Base-by-base conservation (phyloP, 2,888 invertebrate species). In the Ptychoptera contaminata region DNA sequence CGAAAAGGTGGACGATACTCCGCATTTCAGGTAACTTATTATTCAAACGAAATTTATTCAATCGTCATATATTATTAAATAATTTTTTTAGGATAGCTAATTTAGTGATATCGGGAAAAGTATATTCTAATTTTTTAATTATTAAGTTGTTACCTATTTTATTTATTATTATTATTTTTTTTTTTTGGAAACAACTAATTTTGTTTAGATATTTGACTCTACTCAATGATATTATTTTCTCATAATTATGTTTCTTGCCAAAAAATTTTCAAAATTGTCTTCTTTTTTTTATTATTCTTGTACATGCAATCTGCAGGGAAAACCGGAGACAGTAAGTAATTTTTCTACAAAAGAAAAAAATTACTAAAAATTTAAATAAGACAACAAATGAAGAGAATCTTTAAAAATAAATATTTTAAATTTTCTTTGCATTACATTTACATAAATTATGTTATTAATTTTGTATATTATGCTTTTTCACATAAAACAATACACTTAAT, bases 1-100 rank as follows among this genome's bases (percentile, higher is more conserved):
- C 72, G 90, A 35, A 80, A 83, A 56, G 90, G 84, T 42, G 90
- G 91, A 38, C 73, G 96, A 49, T 97, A 98, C 67, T 96, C 96
- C 0, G 93, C 94, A 16, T 98, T 98, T 69, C 96, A 97, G 82
- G 96, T 87, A 67, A 56, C 55, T 10, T 12, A n/a, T 34, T 43
- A 2, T 23, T 23, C 3, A 5, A 23, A 23, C 23, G 23, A 23
- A 23, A 3, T 5, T 23, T 23, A 5, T 23, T 23, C 7, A 23
- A 23, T 7, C 3, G 7, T 5, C 7, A 3, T 3, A 23, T 7
- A 23, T 3, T 23, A 23, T 23, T 23, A 23, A 23, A 23, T 23
- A 23, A 23, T 23, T 23, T 23, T 23, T 23, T 23, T 23, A 23
- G 23, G 23, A 23, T 23, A 23, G 23, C 23, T 23, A 23, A 7